phyloP scores from a whole-genome alignment of 30 jellyfish, hydroid and myxozoan genomes.

The Aurelia aurita region DNA sequence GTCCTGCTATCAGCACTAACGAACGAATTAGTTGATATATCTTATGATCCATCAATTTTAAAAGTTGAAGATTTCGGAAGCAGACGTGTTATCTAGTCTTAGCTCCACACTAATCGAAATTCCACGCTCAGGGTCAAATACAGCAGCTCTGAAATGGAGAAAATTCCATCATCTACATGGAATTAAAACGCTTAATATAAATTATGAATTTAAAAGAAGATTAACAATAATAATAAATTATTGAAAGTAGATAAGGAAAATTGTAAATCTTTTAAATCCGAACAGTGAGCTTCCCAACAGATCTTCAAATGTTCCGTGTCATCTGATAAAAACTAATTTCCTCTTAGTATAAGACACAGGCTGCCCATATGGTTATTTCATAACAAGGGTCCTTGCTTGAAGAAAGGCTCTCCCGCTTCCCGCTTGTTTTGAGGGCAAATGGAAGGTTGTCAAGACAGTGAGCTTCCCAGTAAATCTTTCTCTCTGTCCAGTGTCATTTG shows the following conservation, averaged over 20 bases:
- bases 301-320: conserved; percentile 1
- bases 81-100: neutral
- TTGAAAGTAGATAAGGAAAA: conserved; percentile 17
- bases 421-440: no score
- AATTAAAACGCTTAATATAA: conserved; percentile 13
- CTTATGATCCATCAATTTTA: no score
- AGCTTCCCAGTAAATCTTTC: neutral
- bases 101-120: neutral
- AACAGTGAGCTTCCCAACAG: neutral
- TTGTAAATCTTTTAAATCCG: conserved; percentile 10
- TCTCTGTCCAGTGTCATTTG: conserved; percentile 14
- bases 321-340: neutral
- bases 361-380: no score
- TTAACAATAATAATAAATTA: conserved; percentile 29
- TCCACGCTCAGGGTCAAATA: conserved; percentile 30
- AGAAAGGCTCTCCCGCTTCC: no score
- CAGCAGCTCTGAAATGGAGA: neutral
- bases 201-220: conserved; percentile 28
- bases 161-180: conserved; percentile 44
- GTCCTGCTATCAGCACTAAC: no score
- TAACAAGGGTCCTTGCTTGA: no score
- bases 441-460: neutral
- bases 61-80: no score
- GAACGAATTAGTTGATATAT: neutral
- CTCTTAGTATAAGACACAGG: no score